Conservation (phyloP, 2,888 invertebrate species). For the Rhimphoctona megacephalus region DNA sequence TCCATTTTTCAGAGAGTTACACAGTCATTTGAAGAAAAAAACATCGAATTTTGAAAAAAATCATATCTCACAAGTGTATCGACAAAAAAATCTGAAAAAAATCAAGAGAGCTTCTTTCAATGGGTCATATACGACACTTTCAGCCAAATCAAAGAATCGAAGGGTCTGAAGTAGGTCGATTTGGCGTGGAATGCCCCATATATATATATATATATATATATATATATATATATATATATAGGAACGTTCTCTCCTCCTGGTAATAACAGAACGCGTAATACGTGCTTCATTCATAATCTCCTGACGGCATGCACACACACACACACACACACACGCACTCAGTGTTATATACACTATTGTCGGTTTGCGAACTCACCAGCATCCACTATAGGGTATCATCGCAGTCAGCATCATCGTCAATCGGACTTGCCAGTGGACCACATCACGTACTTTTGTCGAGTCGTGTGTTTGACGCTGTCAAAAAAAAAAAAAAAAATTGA, state of each 20-base stretch:
- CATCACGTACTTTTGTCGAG: constrained; percentile 73
- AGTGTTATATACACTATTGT: constrained; percentile 36
- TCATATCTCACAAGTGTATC: too few species aligned
- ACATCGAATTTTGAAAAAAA: too few species aligned
- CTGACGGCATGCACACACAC: constrained; percentile 48
- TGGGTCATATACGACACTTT: too few species aligned
- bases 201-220: too few species aligned
- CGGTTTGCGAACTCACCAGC: constrained; percentile 64
- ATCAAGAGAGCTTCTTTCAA: too few species aligned
- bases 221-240: constrained; percentile 6
- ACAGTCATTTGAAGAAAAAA: too few species aligned
- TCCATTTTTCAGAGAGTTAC: too few species aligned
- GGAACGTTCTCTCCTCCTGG: constrained; percentile 58
- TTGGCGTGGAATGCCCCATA: too few species aligned
- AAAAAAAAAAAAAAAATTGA: constrained; percentile 18
- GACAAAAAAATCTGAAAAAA: too few species aligned
- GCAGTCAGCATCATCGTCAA: constrained; percentile 49
- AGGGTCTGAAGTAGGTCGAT: too few species aligned
- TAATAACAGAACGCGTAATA: constrained; percentile 69
- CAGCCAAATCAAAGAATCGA: too few species aligned
- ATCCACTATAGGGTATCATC: constrained; percentile 67
- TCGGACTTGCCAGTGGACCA: constrained; percentile 46
- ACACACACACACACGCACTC: constrained; percentile 45
- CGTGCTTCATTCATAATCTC: constrained; percentile 72
- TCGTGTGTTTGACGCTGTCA: constrained; percentile 22